Evolutionary conservation across 2,888 invertebrate species (phyloP).

Genomic region (Parasteatoda lunata): DNA sequence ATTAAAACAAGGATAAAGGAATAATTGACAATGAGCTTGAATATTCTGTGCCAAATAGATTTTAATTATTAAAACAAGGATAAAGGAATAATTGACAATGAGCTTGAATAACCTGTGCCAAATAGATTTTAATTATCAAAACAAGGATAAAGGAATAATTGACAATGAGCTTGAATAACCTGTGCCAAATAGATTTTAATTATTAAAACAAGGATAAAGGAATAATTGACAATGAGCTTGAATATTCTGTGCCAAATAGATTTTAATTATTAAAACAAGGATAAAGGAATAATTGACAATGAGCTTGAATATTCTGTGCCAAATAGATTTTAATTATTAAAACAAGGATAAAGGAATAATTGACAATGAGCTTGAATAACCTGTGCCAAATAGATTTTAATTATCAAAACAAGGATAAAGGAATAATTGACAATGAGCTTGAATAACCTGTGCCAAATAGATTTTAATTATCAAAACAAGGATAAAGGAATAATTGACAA

Average conservation of each 20-base stretch:
- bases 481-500: conserved; percentile 79
- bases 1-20: too few relatives aligned
- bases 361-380: conserved; percentile 94
- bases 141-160: conserved; percentile 73
- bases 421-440: conserved; percentile 86
- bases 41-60: conserved; percentile 84
- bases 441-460: conserved; percentile 85
- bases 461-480: too few relatives aligned
- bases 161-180: conserved; percentile 94
- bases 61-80: too few relatives aligned
- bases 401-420: too few relatives aligned
- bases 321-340: too few relatives aligned
- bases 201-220: too few relatives aligned
- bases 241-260: conserved; percentile 84
- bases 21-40: conserved; percentile 87
- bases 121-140: too few relatives aligned
- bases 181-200: conserved; percentile 77
- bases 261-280: too few relatives aligned
- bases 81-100: conserved; percentile 81
- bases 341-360: too few relatives aligned
- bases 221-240: conserved; percentile 87
- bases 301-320: conserved; percentile 92
- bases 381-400: conserved; percentile 79
- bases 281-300: conserved; percentile 80
- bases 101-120: conserved; percentile 91